A percentile compares a stretch with the other conserved stretches of the same genome.
Conservation (phyloP, 1,140 invertebrate genomes). For the Lepidurus arcticus region DNA sequence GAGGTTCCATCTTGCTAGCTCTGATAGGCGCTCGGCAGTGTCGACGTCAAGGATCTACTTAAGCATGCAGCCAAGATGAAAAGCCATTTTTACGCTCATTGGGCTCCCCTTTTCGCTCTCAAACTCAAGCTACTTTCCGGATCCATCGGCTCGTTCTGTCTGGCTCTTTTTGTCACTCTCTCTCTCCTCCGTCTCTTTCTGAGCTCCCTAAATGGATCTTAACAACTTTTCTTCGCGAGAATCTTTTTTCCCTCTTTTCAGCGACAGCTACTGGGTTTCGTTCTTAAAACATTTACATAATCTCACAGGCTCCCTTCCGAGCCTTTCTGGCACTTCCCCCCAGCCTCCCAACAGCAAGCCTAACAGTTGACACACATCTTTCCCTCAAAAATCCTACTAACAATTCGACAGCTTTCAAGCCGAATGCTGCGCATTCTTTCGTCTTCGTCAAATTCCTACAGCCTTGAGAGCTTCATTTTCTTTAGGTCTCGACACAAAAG, state of each 20-base stretch:
- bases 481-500: background rate
- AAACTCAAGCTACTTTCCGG: slow-evolving; percentile 5
- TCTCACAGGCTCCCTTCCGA: background rate
- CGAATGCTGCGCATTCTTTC: background rate
- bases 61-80: slow-evolving; percentile 18
- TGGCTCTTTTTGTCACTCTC: background rate
- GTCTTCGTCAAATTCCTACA: background rate
- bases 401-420: background rate
- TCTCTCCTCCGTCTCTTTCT: background rate
- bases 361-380: background rate
- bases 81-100: slow-evolving; percentile 15
- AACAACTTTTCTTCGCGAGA: background rate
- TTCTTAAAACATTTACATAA: background rate
- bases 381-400: background rate
- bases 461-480: background rate
- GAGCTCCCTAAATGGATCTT: background rate
- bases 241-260: background rate
- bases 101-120: background rate
- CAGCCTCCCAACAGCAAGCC: background rate
- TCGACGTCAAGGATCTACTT: slow-evolving; percentile 18
- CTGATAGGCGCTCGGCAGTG: background rate
- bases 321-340: background rate
- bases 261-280: background rate
- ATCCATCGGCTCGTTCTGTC: background rate
- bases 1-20: slow-evolving; percentile 9